phyloP scores from a whole-genome alignment of 1,140 invertebrate species.

The Ephestia elutella region DNA sequence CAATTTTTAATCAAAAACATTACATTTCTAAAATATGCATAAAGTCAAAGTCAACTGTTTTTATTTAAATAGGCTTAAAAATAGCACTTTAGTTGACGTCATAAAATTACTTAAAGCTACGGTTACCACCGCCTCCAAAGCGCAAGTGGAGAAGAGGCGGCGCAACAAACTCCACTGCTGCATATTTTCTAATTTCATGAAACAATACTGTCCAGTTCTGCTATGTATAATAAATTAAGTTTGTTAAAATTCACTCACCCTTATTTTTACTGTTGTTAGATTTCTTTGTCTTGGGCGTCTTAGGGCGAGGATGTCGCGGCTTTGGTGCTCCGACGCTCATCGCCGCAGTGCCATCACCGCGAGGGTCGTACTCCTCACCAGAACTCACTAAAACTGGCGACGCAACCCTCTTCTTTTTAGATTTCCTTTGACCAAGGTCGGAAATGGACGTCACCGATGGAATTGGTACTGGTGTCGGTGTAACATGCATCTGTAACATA shows the following conservation, averaged over 20 bases:
- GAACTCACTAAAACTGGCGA: slow-evolving; percentile 60
- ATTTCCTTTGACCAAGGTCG: slow-evolving; percentile 57
- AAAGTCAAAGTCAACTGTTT: too few relatives aligned
- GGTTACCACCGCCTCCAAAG: too few relatives aligned
- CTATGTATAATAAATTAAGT: too few relatives aligned
- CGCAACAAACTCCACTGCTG: too few relatives aligned
- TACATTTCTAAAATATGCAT: too few relatives aligned
- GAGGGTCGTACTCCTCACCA: slow-evolving; percentile 69
- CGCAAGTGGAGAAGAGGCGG: too few relatives aligned
- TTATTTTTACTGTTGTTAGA: slow-evolving; percentile 60
- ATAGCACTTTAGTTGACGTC: too few relatives aligned
- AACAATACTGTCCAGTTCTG: too few relatives aligned
- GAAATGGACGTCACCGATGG: slow-evolving; percentile 34
- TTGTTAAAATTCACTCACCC: slow-evolving; percentile 18
- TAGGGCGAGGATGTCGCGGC: slow-evolving; percentile 39
- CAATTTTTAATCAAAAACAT: too few relatives aligned
- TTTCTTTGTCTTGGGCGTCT: slow-evolving; percentile 42
- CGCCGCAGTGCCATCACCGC: slow-evolving; percentile 45
- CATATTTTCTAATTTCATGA: too few relatives aligned
- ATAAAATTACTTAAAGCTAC: too few relatives aligned
- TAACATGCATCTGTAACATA: slow-evolving; percentile 14
- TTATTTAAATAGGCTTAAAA: too few relatives aligned
- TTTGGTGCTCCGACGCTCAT: slow-evolving; percentile 61
- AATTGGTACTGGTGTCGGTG: slow-evolving; percentile 35
- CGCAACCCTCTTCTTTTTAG: slow-evolving; percentile 58